Percentiles rank a stretch among this genome's conserved stretches.
These are phyloP conservation scores for Automeris io DNA, from an alignment of 2,888 invertebrate genomes.

Conservation along the genomic window DNA sequence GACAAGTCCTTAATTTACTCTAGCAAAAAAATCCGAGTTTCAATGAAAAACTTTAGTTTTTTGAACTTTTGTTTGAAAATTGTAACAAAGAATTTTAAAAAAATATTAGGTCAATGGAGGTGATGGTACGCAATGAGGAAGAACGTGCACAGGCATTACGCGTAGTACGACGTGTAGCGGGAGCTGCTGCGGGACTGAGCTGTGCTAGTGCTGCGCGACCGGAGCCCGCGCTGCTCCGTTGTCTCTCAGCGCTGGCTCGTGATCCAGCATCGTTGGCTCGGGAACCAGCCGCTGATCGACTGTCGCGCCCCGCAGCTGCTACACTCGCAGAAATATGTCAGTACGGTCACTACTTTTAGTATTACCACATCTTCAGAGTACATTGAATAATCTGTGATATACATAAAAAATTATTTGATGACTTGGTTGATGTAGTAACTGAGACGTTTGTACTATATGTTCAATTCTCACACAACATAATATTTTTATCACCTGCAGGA, in stretches of 20 bases:
- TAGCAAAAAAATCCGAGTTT: too few relatives aligned
- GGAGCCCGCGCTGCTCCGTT: constrained; percentile 85
- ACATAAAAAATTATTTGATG: too few relatives aligned
- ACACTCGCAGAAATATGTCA: constrained; percentile 91
- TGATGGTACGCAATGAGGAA: constrained; percentile 92
- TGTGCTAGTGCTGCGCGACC: constrained; percentile 82
- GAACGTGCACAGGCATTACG: constrained; percentile 95
- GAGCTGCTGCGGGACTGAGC: constrained; percentile 79
- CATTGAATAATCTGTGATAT: background rate
- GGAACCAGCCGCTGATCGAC: constrained; percentile 84
- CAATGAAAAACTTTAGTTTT: too few relatives aligned
- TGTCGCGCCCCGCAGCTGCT: constrained; percentile 90
- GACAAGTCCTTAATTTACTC: too few relatives aligned
- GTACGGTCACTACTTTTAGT: too few relatives aligned
- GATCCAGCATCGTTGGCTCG: constrained; percentile 83
- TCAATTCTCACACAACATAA: too few relatives aligned
- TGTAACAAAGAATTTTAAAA: too few relatives aligned
- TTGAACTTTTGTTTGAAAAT: too few relatives aligned
- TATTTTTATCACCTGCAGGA: too few relatives aligned
- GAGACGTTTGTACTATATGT: too few relatives aligned
- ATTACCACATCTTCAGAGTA: background rate
- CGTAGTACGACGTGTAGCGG: constrained; percentile 71
- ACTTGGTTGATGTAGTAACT: too few relatives aligned
- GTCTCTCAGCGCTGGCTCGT: constrained; percentile 87
- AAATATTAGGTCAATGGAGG: constrained; percentile 88